Conservation (phyloP, 2,888 invertebrate species). For the Drosophila anomelani region DNA sequence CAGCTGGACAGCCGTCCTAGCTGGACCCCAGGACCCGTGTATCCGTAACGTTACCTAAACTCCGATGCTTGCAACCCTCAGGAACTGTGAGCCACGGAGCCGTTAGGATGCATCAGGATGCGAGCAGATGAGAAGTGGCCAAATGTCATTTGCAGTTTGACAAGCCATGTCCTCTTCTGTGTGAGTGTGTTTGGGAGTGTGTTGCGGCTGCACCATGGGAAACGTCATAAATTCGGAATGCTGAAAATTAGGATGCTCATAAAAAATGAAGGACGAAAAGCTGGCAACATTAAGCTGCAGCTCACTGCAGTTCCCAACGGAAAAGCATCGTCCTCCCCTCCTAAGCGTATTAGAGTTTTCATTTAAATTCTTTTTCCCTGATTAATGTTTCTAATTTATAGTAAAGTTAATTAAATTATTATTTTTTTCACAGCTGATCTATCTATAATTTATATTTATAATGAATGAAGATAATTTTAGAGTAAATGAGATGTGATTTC, state of each 20-base stretch:
- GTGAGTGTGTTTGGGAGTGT: constrained; percentile 4
- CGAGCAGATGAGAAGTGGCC: constrained; percentile 64
- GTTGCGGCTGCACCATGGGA: constrained; percentile 39
- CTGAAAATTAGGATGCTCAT: constrained; percentile 23
- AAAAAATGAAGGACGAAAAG: constrained; percentile 24
- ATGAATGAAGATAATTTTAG: not conserved
- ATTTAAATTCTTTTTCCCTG: constrained; percentile 6
- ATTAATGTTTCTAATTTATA: not conserved
- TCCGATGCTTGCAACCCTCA: constrained; percentile 33
- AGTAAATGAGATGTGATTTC: not conserved
- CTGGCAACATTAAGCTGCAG: constrained; percentile 5
- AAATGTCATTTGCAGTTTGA: constrained; percentile 78
- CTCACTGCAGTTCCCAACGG: constrained; percentile 1
- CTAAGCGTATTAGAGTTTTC: not conserved
- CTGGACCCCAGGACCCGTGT: constrained; percentile 35
- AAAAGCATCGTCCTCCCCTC: not conserved
- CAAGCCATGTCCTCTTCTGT: constrained; percentile 39
- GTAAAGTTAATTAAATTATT: not conserved
- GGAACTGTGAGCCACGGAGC: not conserved
- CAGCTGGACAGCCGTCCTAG: constrained; percentile 42
- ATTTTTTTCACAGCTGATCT: not conserved
- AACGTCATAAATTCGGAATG: constrained; percentile 33
- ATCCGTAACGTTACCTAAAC: constrained; percentile 52
- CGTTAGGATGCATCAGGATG: constrained; percentile 36
- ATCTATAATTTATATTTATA: no score